These are phyloP conservation scores for Xanthorhoe spadicearia DNA, from an alignment of 2,888 invertebrate genomes.

Conservation along the genomic window DNA sequence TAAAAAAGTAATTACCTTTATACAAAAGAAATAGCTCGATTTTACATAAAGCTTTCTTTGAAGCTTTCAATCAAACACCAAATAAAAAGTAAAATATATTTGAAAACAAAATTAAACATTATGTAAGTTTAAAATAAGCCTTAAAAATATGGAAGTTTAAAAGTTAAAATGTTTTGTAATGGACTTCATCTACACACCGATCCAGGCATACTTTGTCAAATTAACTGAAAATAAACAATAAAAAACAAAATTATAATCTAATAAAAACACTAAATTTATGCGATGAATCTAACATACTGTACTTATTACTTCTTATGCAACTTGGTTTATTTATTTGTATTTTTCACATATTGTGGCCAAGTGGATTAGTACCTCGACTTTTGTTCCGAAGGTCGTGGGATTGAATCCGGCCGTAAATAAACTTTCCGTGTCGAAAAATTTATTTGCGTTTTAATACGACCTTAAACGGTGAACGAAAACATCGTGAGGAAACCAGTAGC, in stretches of 20 bases:
- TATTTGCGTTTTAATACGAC: too few species aligned
- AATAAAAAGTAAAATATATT: slow-evolving; percentile 41
- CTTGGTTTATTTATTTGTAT: too few species aligned
- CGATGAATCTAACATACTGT: neutral
- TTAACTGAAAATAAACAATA: slow-evolving; percentile 79
- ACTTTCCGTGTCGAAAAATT: too few species aligned
- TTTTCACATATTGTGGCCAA: too few species aligned
- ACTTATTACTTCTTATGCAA: too few species aligned
- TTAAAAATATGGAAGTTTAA: slow-evolving; percentile 51
- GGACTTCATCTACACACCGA: slow-evolving; percentile 71
- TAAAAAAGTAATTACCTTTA: neutral
- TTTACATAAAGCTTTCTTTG: neutral
- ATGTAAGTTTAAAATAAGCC: slow-evolving; percentile 53
- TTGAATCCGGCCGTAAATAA: too few species aligned
- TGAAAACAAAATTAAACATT: slow-evolving; percentile 38
- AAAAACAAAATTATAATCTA: slow-evolving; percentile 41
- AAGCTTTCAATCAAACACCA: slow-evolving; percentile 41
- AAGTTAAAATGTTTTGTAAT: slow-evolving; percentile 38
- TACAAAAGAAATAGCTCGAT: neutral
- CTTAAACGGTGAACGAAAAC: too few species aligned
- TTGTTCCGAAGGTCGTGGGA: too few species aligned
- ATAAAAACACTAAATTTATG: slow-evolving; percentile 12
- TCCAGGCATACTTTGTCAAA: slow-evolving; percentile 72
- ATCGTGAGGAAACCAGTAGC: too few species aligned
- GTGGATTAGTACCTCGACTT: too few species aligned